These are phyloP conservation scores for Anarrhichthys ocellatus DNA, from an alignment of 2,113 vertebrate species.

Conservation along the genomic window DNA sequence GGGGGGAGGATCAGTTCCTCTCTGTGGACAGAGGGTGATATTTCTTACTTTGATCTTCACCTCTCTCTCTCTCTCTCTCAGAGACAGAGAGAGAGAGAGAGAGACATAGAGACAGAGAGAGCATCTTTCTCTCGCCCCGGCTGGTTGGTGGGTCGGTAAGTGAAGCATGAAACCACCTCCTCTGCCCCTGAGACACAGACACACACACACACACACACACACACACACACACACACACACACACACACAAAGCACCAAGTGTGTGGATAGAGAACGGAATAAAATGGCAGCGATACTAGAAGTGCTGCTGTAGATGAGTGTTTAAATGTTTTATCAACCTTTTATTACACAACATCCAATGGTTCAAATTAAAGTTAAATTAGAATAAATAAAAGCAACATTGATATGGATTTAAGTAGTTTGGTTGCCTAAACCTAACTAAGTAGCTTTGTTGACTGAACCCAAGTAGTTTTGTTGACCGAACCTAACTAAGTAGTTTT, in stretches of 20 bases:
- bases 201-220: slow-evolving; percentile 1
- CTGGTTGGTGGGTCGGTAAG: slow-evolving; percentile 42
- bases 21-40: slow-evolving; percentile 75
- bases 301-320: too few relatives aligned
- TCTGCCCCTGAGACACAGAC: slow-evolving; percentile 45
- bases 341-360: too few relatives aligned
- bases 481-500: too few relatives aligned
- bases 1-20: slow-evolving; percentile 65
- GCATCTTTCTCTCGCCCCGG: slow-evolving; percentile 51
- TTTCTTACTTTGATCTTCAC: slow-evolving; percentile 80
- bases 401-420: too few relatives aligned
- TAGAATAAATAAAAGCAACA: too few relatives aligned
- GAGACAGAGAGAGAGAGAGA: not conserved
- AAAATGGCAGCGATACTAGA: too few relatives aligned
- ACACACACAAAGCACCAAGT: not conserved
- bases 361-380: too few relatives aligned
- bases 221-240: not conserved
- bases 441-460: too few relatives aligned
- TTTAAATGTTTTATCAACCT: too few relatives aligned
- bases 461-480: too few relatives aligned
- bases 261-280: too few relatives aligned
- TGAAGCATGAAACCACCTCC: slow-evolving; percentile 71
- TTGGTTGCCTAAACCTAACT: too few relatives aligned
- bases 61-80: slow-evolving; percentile 35
- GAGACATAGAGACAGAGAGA: slow-evolving; percentile 39